Percentiles rank a stretch among this genome's conserved stretches.
These are phyloP conservation scores for Ryuthela nishihirai DNA, from an alignment of 2,888 invertebrate species.

Conservation along the genomic window DNA sequence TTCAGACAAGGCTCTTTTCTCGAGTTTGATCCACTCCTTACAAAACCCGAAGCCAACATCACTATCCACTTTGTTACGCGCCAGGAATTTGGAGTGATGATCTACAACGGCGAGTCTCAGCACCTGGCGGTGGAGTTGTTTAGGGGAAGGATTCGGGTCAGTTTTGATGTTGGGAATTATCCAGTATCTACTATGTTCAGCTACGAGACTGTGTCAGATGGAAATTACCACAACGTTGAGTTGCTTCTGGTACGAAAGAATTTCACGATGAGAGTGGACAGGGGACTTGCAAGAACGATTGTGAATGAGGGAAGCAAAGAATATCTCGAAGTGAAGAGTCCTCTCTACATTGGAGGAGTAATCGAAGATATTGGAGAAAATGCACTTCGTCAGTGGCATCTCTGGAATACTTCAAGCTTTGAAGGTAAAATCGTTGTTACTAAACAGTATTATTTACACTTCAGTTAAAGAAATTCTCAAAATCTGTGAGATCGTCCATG, in stretches of 20 bases:
- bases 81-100: slow-evolving; percentile 83
- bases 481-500: not conserved
- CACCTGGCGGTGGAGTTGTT: slow-evolving; percentile 95
- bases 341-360: slow-evolving; percentile 89
- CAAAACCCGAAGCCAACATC: slow-evolving; percentile 86
- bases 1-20: slow-evolving; percentile 88
- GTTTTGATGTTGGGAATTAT: slow-evolving; percentile 95
- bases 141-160: slow-evolving; percentile 85
- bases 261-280: slow-evolving; percentile 87
- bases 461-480: not conserved
- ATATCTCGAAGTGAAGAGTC: slow-evolving; percentile 68
- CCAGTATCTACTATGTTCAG: slow-evolving; percentile 93
- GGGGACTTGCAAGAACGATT: slow-evolving; percentile 81
- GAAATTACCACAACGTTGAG: slow-evolving; percentile 82
- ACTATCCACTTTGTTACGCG: slow-evolving; percentile 87
- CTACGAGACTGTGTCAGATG: slow-evolving; percentile 85
- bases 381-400: slow-evolving; percentile 88
- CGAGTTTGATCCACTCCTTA: slow-evolving; percentile 76
- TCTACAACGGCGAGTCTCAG: slow-evolving; percentile 85
- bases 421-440: slow-evolving; percentile 51
- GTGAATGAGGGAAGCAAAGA: slow-evolving; percentile 91
- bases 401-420: slow-evolving; percentile 88
- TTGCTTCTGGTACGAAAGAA: slow-evolving; percentile 86
- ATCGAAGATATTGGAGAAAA: slow-evolving; percentile 72
- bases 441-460: too few relatives aligned